phyloP scores from a whole-genome alignment of 2,113 vertebrate genomes.

The Brienomyrus longianalis region DNA sequence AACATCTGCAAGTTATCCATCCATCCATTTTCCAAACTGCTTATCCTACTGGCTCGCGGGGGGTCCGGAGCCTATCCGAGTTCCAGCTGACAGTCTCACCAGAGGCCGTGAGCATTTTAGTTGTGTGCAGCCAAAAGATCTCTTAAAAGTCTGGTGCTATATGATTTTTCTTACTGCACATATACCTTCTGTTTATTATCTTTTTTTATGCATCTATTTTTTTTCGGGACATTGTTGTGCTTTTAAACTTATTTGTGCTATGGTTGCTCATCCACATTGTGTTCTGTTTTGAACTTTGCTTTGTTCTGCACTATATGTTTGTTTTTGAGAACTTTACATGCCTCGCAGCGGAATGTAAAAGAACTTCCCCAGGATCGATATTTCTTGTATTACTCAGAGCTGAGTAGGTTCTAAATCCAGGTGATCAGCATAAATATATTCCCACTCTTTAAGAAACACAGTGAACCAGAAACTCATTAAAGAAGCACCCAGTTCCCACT shows the following conservation, averaged over 20 bases:
- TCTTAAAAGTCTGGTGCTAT: background rate
- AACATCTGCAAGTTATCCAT: background rate
- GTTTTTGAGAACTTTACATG: background rate
- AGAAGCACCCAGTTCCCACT: background rate
- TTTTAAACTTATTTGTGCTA: background rate
- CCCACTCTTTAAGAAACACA: background rate
- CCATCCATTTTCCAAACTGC: no score
- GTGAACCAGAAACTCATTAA: background rate
- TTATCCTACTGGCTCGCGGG: no score
- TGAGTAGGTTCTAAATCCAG: background rate
- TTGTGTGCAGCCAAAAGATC: background rate
- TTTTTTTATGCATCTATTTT: background rate
- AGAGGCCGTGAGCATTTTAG: background rate
- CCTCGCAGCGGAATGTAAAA: background rate
- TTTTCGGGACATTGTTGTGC: background rate
- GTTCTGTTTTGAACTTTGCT: background rate
- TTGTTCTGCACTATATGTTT: background rate
- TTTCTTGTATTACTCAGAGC: background rate
- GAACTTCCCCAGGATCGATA: background rate
- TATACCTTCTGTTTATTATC: background rate
- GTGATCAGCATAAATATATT: background rate
- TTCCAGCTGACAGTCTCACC: background rate
- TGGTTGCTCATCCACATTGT: background rate
- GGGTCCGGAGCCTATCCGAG: background rate
- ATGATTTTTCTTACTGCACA: background rate